Conservation (phyloP, 1,140 invertebrate species). For the Oryzaephilus surinamensis region DNA sequence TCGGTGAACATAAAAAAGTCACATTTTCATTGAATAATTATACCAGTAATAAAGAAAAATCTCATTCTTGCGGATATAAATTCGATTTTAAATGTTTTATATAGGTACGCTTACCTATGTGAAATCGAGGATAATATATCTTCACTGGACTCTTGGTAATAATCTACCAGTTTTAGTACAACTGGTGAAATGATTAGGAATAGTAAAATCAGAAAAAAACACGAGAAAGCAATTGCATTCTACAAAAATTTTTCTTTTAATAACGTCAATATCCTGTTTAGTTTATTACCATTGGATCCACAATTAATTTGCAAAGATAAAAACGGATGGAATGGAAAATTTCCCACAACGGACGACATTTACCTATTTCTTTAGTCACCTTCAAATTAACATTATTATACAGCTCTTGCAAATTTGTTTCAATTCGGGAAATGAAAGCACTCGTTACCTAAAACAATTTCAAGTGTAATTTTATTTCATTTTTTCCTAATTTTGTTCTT, state of each 20-base stretch:
- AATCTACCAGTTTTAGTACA: slow-evolving; percentile 17
- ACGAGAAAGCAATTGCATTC: slow-evolving; percentile 50
- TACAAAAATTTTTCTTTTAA: slow-evolving; percentile 24
- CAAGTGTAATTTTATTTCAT: too few relatives aligned
- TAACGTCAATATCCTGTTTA: not conserved
- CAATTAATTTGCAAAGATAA: slow-evolving; percentile 56
- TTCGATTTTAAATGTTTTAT: too few relatives aligned
- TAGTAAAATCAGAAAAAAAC: slow-evolving; percentile 27
- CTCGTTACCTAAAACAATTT: slow-evolving; percentile 48
- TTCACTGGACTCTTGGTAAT: slow-evolving; percentile 16
- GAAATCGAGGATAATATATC: slow-evolving; percentile 16
- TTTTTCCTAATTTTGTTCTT: too few relatives aligned
- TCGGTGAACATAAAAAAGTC: slow-evolving; percentile 1
- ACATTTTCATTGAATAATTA: too few relatives aligned
- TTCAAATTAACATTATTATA: slow-evolving; percentile 47
- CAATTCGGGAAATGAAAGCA: slow-evolving; percentile 46
- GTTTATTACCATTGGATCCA: slow-evolving; percentile 52
- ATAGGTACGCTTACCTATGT: slow-evolving; percentile 20
- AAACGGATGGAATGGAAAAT: slow-evolving; percentile 53
- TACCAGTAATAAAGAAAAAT: too few relatives aligned
- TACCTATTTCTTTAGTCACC: slow-evolving; percentile 49
- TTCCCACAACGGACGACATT: slow-evolving; percentile 61
- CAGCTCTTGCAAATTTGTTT: slow-evolving; percentile 17
- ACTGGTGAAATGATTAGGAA: slow-evolving; percentile 17
- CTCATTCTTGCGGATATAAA: too few relatives aligned